Percentiles rank a stretch among this genome's conserved stretches.
Evolutionary conservation across 2,113 vertebrate species (phyloP).

Genomic region (Myrmecobius fasciatus): DNA sequence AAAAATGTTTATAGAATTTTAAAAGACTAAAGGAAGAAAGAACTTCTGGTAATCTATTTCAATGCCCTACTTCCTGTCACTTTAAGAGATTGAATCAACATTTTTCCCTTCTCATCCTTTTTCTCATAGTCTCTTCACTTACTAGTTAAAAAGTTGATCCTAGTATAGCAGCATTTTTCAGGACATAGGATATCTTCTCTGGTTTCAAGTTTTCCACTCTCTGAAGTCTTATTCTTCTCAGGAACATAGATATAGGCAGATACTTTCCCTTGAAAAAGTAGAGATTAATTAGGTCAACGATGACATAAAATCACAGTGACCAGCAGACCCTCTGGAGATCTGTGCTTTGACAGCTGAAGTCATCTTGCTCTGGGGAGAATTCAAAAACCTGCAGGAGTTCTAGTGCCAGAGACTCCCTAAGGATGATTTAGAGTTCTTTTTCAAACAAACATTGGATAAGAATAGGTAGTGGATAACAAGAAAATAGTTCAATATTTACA

Average conservation of each 20-base stretch:
- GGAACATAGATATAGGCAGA: not conserved
- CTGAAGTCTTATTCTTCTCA: not conserved
- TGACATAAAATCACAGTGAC: not conserved
- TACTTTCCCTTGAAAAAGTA: not conserved
- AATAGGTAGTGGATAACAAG: not conserved
- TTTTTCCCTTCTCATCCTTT: not conserved
- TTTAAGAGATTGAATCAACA: too few relatives aligned
- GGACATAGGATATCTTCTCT: not conserved
- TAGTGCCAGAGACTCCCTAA: not conserved
- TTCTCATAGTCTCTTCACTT: not conserved
- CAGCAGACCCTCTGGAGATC: not conserved
- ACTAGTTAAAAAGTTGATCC: not conserved
- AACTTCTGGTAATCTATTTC: not conserved
- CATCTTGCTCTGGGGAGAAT: not conserved
- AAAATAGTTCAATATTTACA: not conserved
- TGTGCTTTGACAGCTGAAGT: not conserved
- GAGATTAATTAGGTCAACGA: not conserved
- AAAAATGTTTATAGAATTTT: not conserved
- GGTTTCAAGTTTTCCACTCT: not conserved
- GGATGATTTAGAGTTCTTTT: not conserved
- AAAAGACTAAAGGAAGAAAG: not conserved
- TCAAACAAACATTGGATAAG: not conserved
- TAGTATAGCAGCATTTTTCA: not conserved
- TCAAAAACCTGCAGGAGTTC: not conserved
- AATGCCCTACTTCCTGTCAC: too few relatives aligned